phyloP scores from a whole-genome alignment of 2,888 invertebrate genomes.

The Plagodis pulveraria region DNA sequence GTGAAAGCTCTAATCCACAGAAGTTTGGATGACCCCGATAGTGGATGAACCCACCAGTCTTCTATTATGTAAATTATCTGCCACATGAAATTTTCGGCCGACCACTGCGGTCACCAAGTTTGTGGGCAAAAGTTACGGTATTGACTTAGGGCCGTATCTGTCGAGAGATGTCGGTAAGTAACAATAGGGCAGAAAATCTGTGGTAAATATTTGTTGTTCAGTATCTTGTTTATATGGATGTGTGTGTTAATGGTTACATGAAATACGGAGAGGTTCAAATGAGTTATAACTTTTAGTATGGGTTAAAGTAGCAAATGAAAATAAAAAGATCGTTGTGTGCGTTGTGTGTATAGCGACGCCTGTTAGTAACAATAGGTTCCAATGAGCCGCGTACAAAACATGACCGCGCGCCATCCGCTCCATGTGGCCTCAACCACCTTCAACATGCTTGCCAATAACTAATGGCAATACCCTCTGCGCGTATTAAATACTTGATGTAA shows the following conservation, averaged over 20 bases:
- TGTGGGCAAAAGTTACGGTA: conserved; percentile 73
- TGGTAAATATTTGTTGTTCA: conserved; percentile 50
- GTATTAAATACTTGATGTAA: conserved; percentile 29
- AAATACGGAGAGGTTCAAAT: conserved; percentile 31
- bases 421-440: conserved; percentile 32
- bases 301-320: conserved; percentile 61
- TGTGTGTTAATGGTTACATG: conserved; percentile 21
- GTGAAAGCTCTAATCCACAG: conserved; percentile 81
- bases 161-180: conserved; percentile 59
- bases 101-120: conserved; percentile 75
- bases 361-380: conserved; percentile 67
- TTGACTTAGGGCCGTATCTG: conserved; percentile 71
- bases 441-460: conserved; percentile 49
- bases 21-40: conserved; percentile 82
- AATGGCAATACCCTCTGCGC: conserved; percentile 26
- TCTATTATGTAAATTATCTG: conserved; percentile 84
- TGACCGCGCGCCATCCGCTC: conserved; percentile 47
- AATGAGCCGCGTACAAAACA: conserved; percentile 68
- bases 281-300: conserved; percentile 48
- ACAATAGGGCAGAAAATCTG: conserved; percentile 49
- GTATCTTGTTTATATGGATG: conserved; percentile 32
- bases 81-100: conserved; percentile 77
- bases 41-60: conserved; percentile 79
- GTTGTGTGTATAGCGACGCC: conserved; percentile 61
- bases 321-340: conserved; percentile 66